phyloP scores from a whole-genome alignment of 1,140 invertebrate species.

The Bicyclus anynana region DNA sequence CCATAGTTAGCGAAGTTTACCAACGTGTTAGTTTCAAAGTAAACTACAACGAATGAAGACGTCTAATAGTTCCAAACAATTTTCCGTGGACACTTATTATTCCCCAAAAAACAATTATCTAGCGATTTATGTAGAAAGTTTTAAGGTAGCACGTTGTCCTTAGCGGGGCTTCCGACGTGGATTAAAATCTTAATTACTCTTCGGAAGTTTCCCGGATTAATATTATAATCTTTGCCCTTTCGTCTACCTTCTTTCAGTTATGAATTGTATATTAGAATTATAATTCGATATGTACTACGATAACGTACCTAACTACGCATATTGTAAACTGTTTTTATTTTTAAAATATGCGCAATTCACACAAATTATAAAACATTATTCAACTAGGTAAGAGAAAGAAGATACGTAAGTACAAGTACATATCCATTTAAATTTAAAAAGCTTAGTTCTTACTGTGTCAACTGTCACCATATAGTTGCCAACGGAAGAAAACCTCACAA shows the following conservation, averaged over 20 bases:
- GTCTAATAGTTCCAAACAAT: slow-evolving; percentile 8
- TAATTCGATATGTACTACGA: slow-evolving; percentile 21
- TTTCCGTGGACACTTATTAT: slow-evolving; percentile 24
- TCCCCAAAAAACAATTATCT: slow-evolving; percentile 58
- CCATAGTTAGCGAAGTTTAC: too few species aligned
- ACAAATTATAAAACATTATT: too few species aligned
- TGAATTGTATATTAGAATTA: slow-evolving; percentile 37
- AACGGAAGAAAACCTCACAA: too few species aligned
- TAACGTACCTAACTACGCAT: background rate
- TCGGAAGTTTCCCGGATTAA: slow-evolving; percentile 57
- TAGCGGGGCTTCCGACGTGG: slow-evolving; percentile 43
- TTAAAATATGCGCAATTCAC: too few species aligned
- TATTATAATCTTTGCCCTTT: slow-evolving; percentile 60
- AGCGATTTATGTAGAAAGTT: slow-evolving; percentile 63
- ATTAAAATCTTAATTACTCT: slow-evolving; percentile 72
- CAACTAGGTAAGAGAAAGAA: too few species aligned
- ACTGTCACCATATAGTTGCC: too few species aligned
- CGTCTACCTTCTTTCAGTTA: slow-evolving; percentile 39
- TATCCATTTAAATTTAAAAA: too few species aligned
- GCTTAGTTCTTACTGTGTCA: too few species aligned
- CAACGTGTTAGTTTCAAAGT: too few species aligned
- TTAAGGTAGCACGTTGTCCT: slow-evolving; percentile 51
- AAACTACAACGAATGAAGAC: background rate
- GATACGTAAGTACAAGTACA: too few species aligned
- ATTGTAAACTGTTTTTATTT: too few species aligned